Percentiles rank a stretch among this genome's conserved stretches.
These are phyloP conservation scores for Prionailurus bengalensis DNA, from an alignment of 2,113 vertebrate species.

Conservation along the genomic window DNA sequence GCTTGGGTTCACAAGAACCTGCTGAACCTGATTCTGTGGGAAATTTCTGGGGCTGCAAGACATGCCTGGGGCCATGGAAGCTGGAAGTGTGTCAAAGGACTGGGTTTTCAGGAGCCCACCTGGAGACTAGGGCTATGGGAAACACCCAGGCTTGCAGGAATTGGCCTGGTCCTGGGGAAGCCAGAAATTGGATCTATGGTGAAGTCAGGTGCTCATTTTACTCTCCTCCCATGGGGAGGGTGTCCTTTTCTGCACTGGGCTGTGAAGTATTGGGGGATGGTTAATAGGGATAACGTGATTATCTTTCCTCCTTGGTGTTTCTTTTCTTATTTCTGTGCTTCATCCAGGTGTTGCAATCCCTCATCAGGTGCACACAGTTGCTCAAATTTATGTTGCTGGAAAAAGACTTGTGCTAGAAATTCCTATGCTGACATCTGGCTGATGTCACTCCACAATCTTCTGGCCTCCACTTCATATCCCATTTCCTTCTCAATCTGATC, in stretches of 20 bases:
- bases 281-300: background rate
- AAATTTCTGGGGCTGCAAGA: background rate
- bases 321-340: conserved; percentile 28
- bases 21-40: background rate
- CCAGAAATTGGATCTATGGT: background rate
- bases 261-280: background rate
- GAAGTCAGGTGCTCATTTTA: background rate
- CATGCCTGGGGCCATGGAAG: background rate
- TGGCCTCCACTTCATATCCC: background rate
- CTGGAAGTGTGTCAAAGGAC: background rate
- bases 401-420: background rate
- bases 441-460: background rate
- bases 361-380: background rate
- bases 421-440: background rate
- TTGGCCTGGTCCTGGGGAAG: background rate
- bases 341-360: background rate
- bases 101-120: background rate
- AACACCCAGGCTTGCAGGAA: background rate
- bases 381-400: background rate
- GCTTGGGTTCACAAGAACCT: background rate
- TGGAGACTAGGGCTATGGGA: background rate
- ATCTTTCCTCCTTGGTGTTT: background rate
- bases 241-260: background rate
- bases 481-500: background rate
- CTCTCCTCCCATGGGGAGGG: background rate